Percentiles rank a stretch among this genome's conserved stretches.
These are phyloP conservation scores for Lypha dubia DNA, from an alignment of 2,888 invertebrate species.

Conservation along the genomic window DNA sequence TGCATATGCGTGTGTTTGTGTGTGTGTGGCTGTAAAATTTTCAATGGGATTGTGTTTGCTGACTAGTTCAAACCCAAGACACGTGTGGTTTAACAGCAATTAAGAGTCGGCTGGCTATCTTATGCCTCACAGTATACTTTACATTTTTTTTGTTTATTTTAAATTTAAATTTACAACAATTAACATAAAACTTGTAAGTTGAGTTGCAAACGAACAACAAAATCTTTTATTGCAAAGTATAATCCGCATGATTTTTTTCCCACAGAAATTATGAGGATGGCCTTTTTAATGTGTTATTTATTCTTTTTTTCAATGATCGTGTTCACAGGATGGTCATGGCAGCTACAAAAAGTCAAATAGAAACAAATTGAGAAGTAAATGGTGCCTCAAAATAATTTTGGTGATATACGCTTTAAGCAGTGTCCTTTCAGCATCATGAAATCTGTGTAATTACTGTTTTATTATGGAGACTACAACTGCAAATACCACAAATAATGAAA, in stretches of 20 bases:
- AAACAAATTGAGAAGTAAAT: too few relatives aligned
- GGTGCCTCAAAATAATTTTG: too few relatives aligned
- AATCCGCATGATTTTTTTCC: not conserved
- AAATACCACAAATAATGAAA: too few relatives aligned
- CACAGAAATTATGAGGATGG: not conserved
- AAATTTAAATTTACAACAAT: slow-evolving; percentile 16
- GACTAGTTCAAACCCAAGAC: slow-evolving; percentile 24
- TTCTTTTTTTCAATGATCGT: too few relatives aligned
- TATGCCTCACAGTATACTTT: not conserved
- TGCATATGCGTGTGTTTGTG: not conserved
- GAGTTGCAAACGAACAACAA: slow-evolving; percentile 19
- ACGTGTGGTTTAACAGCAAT: slow-evolving; percentile 46
- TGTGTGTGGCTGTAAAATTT: too few relatives aligned
- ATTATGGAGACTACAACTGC: too few relatives aligned
- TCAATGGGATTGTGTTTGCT: not conserved
- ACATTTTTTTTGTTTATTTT: slow-evolving; percentile 12
- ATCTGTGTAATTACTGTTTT: too few relatives aligned
- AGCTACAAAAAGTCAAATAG: too few relatives aligned
- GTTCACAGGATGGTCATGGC: too few relatives aligned
- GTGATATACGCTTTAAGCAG: too few relatives aligned
- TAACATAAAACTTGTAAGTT: slow-evolving; percentile 14
- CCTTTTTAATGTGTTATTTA: not conserved
- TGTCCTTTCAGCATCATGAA: too few relatives aligned
- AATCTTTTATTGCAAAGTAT: not conserved
- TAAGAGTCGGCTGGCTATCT: slow-evolving; percentile 5